Percentiles rank a stretch among this genome's conserved stretches.
Conservation (phyloP, 1,140 invertebrate species). For the Rhyzopertha dominica region DNA sequence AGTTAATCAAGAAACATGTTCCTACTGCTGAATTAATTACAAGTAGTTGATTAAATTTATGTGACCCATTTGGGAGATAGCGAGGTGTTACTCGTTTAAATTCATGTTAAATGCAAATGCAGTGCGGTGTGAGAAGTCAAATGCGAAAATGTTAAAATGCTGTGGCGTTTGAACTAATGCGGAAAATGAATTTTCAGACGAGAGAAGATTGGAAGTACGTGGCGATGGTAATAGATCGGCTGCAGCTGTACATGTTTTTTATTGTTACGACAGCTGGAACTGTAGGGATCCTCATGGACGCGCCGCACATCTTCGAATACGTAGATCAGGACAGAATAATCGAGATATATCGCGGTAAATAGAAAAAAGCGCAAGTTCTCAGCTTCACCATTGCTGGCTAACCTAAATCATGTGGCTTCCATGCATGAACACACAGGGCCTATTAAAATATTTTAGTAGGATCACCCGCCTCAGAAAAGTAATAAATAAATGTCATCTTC, state of each 20-base stretch:
- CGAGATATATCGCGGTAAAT: conserved; percentile 89
- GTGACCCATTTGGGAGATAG: too few relatives aligned
- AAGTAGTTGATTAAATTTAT: too few relatives aligned
- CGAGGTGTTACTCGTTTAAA: too few relatives aligned
- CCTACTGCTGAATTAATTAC: too few relatives aligned
- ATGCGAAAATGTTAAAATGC: too few relatives aligned
- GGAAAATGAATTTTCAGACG: conserved; percentile 66
- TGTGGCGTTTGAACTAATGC: too few relatives aligned
- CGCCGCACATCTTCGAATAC: conserved; percentile 98
- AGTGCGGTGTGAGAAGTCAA: too few relatives aligned
- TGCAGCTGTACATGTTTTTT: conserved; percentile 97
- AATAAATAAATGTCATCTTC: conserved; percentile 1
- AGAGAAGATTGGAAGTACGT: conserved; percentile 99
- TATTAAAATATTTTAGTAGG: too few relatives aligned
- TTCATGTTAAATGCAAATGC: too few relatives aligned
- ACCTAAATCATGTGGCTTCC: conserved; percentile 36
- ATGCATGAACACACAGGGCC: conserved; percentile 31
- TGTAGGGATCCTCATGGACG: conserved; percentile 96
- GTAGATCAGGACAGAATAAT: conserved; percentile 97
- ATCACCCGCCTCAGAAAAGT: too few relatives aligned
- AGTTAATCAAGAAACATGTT: too few relatives aligned
- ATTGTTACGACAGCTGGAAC: conserved; percentile 92
- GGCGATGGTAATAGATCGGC: conserved; percentile 97
- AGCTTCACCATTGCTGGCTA: conserved; percentile 26
- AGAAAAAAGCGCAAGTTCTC: conserved; percentile 36